Evolutionary conservation across 2,888 invertebrate genomes (phyloP), one percentile per base, ranked within the genome.

Genomic region (Microplitis deprimator): DNA sequence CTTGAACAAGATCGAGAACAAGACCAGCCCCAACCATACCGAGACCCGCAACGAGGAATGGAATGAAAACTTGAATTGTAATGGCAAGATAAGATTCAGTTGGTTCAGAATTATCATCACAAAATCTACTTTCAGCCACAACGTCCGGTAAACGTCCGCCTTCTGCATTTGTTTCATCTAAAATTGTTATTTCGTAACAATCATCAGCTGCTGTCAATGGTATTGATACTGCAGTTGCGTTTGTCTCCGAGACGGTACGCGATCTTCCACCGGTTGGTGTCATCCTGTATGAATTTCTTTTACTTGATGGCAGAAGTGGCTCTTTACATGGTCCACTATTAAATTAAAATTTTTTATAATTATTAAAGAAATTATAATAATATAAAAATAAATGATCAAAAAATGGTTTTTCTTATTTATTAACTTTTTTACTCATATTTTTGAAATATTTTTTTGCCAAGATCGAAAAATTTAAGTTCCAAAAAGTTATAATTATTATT

Each of bases 1-100:
- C 94, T 91, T 94, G 94, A 81, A 95, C 95, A 82, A 91, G 90
- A 88, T 95, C 94, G 77, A 95, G 91, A 64, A 95, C 94, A 79
- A 95, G 90, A 73, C 95, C 95, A 79, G 95, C 95, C 79, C 93
- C 93, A 40, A 96, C 95, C 93, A 94, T 95, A 68, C 95, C 95
- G 85, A 94, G 92, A 39, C 95, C 95, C 79, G 95, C 95, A 77
- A 95, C 92, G 77, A 95, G 90, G 88, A 94, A 95, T 17, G 95
- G 95, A 85, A 93, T 92, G 83, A 92, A 92, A 59, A 95, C 94
- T 91, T 95, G 93, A 81, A 93, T 91, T 40, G 92, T 91, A 82
- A 93, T 92, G 50, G 92, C 91, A 80, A 92, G 89, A 87, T 92
- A 92, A 10, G 92, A 92, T 86, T 93, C 93, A 78, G 90, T 85